phyloP scores from a whole-genome alignment of 1,140 invertebrate species.

The Drosophila rhopaloa region DNA sequence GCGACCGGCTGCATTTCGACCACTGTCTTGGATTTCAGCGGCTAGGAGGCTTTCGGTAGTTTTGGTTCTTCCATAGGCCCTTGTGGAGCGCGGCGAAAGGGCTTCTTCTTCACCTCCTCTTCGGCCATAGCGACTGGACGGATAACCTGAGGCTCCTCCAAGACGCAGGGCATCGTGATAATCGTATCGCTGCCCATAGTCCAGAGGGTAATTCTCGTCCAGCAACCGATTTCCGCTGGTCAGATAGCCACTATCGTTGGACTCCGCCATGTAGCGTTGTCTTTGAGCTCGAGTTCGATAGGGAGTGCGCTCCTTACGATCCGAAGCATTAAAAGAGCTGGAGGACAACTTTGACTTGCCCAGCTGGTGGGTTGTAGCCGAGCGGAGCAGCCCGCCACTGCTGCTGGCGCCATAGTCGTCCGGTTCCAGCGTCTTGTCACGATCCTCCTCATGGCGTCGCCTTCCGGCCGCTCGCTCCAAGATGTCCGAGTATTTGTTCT shows the following conservation, averaged over 20 bases:
- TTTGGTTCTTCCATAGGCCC: constrained; percentile 66
- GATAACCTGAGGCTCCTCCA: constrained; percentile 70
- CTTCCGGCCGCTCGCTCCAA: constrained; percentile 88
- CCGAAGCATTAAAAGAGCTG: constrained; percentile 69
- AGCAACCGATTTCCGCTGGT: constrained; percentile 60
- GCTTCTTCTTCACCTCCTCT: constrained; percentile 42
- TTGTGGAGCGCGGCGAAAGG: constrained; percentile 20
- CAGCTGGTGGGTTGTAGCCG: constrained; percentile 87
- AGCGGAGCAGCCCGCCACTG: constrained; percentile 85
- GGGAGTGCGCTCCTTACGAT: constrained; percentile 81
- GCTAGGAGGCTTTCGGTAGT: constrained; percentile 48
- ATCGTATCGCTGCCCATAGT: constrained; percentile 68
- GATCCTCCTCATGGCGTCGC: constrained; percentile 86
- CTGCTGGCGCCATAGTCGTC: constrained; percentile 80
- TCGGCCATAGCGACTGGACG: constrained; percentile 52
- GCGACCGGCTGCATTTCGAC: constrained; percentile 4
- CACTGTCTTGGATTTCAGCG: constrained; percentile 29
- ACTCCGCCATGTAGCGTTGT: constrained; percentile 71
- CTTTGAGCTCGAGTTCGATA: constrained; percentile 63
- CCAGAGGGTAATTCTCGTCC: constrained; percentile 76
- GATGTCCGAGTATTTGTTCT: constrained; percentile 90
- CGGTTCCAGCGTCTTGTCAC: constrained; percentile 89
- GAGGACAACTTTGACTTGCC: constrained; percentile 85
- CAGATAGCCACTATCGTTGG: constrained; percentile 69
- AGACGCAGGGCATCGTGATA: constrained; percentile 69